These are phyloP conservation scores for Schizopygopsis pylzovi DNA, from an alignment of 2,797 vertebrate genomes.

Conservation along the genomic window DNA sequence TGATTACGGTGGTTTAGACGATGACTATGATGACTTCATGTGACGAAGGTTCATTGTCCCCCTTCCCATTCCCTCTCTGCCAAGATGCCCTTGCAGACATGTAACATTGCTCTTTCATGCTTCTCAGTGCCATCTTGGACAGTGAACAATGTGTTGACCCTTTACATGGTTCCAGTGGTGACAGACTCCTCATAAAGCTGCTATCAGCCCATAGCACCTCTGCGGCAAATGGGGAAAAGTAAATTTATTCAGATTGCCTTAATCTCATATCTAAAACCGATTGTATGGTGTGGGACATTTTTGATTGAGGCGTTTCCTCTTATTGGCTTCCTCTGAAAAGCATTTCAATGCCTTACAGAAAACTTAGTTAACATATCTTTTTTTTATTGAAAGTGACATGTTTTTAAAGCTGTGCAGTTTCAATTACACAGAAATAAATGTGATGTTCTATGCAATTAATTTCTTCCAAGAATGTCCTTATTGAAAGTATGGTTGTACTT, in stretches of 20 bases:
- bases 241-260: slow-evolving; percentile 75
- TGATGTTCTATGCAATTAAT: slow-evolving; percentile 82
- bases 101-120: slow-evolving; percentile 89
- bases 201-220: slow-evolving; percentile 59
- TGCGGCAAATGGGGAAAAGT: slow-evolving; percentile 57
- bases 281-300: slow-evolving; percentile 50
- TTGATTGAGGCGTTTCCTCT: slow-evolving; percentile 66
- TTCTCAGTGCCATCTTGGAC: slow-evolving; percentile 94
- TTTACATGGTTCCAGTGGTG: slow-evolving; percentile 80
- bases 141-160: slow-evolving; percentile 85
- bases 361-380: slow-evolving; percentile 63
- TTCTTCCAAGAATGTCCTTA: slow-evolving; percentile 76
- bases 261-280: slow-evolving; percentile 60
- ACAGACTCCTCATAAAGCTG: slow-evolving; percentile 77
- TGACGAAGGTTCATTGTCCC: slow-evolving; percentile 81
- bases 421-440: slow-evolving; percentile 78
- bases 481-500: slow-evolving; percentile 71
- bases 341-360: slow-evolving; percentile 69
- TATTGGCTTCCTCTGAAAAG: slow-evolving; percentile 66
- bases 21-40: slow-evolving; percentile 99
- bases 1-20: slow-evolving; percentile 90
- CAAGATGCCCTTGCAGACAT: slow-evolving; percentile 79
- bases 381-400: slow-evolving; percentile 56
- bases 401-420: slow-evolving; percentile 62
- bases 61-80: slow-evolving; percentile 69